phyloP scores from a whole-genome alignment of 2,888 invertebrate genomes.

The Dione juno region DNA sequence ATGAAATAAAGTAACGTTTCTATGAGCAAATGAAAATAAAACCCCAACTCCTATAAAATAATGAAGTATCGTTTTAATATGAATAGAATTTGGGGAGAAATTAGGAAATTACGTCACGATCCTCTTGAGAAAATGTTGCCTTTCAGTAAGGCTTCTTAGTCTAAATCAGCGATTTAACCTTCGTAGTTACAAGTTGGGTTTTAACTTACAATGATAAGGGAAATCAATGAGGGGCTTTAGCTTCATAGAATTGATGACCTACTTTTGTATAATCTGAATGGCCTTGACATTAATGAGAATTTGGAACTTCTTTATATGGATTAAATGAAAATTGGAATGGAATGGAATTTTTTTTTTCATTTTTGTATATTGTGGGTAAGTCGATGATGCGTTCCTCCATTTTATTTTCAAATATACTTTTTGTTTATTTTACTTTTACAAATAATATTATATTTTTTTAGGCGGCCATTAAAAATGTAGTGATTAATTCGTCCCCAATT shows the following conservation, averaged over 20 bases:
- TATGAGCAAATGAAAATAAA: background rate
- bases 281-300: constrained; percentile 1
- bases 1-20: too few relatives aligned
- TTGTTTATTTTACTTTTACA: too few relatives aligned
- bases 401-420: too few relatives aligned
- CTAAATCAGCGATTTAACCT: constrained; percentile 26
- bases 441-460: too few relatives aligned
- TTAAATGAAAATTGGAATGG: too few relatives aligned
- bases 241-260: constrained; percentile 3
- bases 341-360: too few relatives aligned
- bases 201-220: constrained; percentile 21
- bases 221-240: constrained; percentile 20
- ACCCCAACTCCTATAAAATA: background rate
- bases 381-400: too few relatives aligned
- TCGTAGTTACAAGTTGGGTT: constrained; percentile 22
- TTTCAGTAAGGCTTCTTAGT: background rate
- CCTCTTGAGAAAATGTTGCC: constrained; percentile 4
- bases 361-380: too few relatives aligned
- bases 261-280: constrained; percentile 5
- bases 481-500: too few relatives aligned
- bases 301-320: background rate
- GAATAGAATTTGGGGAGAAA: constrained; percentile 5
- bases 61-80: constrained; percentile 8
- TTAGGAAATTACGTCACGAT: constrained; percentile 17
- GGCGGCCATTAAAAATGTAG: too few relatives aligned